phyloP scores from a whole-genome alignment of 2,888 invertebrate species.

The Diarsia mendica region DNA sequence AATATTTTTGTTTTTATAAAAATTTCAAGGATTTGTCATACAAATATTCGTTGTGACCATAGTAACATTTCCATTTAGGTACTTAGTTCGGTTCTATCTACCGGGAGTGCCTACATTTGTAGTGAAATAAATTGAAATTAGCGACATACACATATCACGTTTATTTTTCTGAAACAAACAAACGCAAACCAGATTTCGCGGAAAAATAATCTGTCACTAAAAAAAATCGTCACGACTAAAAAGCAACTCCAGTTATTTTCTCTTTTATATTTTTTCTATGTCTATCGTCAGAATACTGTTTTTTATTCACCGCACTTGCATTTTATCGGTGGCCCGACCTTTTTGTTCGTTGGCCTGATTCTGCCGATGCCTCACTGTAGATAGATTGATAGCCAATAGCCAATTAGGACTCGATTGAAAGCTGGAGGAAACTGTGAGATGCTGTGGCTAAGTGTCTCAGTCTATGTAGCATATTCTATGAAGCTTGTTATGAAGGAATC shows the following conservation, averaged over 20 bases:
- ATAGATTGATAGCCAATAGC: conserved; percentile 59
- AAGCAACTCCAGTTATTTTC: conserved; percentile 46
- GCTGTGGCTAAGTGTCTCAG: background rate
- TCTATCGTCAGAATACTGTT: conserved; percentile 56
- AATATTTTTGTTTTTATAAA: too few relatives aligned
- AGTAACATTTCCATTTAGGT: too few relatives aligned
- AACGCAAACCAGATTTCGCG: background rate
- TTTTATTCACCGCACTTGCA: conserved; percentile 67
- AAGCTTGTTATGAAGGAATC: conserved; percentile 1
- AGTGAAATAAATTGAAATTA: background rate
- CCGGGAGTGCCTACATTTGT: background rate
- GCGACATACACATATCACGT: too few relatives aligned
- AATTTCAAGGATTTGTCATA: too few relatives aligned
- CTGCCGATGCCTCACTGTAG: conserved; percentile 42
- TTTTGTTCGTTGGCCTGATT: conserved; percentile 63
- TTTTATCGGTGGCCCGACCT: conserved; percentile 56
- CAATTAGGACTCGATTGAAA: conserved; percentile 55
- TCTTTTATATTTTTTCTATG: conserved; percentile 49
- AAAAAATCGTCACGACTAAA: conserved; percentile 58
- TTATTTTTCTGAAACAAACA: background rate
- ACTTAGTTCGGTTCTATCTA: too few relatives aligned
- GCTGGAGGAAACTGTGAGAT: conserved; percentile 44
- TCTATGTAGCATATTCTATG: conserved; percentile 4
- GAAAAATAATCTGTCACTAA: background rate
- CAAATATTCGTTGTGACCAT: too few relatives aligned